These are phyloP conservation scores for Hydriomena furcata DNA, from an alignment of 2,888 invertebrate genomes.

Conservation along the genomic window DNA sequence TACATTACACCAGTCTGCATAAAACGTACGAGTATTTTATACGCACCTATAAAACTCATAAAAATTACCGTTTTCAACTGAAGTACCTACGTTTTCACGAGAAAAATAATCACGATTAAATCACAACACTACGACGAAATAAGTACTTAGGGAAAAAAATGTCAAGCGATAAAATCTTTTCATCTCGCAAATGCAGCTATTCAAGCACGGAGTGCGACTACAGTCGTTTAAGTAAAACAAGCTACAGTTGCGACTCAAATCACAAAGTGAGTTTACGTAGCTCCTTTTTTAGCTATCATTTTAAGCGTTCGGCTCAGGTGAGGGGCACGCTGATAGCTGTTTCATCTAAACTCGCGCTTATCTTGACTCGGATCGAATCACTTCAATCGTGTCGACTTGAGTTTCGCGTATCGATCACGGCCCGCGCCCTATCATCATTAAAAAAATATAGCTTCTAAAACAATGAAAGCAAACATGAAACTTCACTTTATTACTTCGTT, in stretches of 20 bases:
- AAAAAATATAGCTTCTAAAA: slow-evolving; percentile 53
- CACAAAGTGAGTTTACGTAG: slow-evolving; percentile 48
- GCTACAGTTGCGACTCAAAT: slow-evolving; percentile 48
- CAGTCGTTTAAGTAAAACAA: slow-evolving; percentile 49
- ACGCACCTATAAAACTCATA: slow-evolving; percentile 36
- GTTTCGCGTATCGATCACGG: slow-evolving; percentile 29
- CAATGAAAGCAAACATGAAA: slow-evolving; percentile 58
- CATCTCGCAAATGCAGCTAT: slow-evolving; percentile 41
- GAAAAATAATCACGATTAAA: slow-evolving; percentile 34
- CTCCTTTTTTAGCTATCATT: slow-evolving; percentile 40
- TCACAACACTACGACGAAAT: slow-evolving; percentile 34
- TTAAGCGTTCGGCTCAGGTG: slow-evolving; percentile 50
- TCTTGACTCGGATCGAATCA: slow-evolving; percentile 60
- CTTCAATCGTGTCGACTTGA: slow-evolving; percentile 53
- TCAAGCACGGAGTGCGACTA: slow-evolving; percentile 36
- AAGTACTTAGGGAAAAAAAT: slow-evolving; percentile 37
- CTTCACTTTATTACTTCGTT: slow-evolving; percentile 65
- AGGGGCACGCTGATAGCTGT: slow-evolving; percentile 52
- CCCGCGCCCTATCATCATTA: slow-evolving; percentile 31
- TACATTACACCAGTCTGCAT: slow-evolving; percentile 37
- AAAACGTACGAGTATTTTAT: slow-evolving; percentile 37
- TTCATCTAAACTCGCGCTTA: slow-evolving; percentile 57
- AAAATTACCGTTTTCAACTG: slow-evolving; percentile 36
- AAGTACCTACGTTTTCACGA: slow-evolving; percentile 30
- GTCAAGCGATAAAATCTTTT: slow-evolving; percentile 39